Conservation (phyloP, 1,140 invertebrate genomes). For the Kradibia gibbosae region DNA sequence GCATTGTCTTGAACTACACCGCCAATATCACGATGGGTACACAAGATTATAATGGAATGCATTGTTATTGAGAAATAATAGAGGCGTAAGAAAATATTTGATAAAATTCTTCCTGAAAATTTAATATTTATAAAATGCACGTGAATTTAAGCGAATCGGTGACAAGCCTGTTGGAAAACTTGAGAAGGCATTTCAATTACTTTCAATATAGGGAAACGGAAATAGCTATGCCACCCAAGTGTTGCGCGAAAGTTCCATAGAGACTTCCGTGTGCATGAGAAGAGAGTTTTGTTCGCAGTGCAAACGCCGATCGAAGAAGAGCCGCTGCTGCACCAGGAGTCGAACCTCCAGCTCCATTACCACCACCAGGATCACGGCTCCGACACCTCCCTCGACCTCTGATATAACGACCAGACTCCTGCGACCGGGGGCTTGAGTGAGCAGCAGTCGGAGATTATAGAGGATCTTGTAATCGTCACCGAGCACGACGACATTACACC, state of each 20-base stretch:
- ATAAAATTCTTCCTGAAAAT: too few relatives aligned
- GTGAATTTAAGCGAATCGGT: not conserved
- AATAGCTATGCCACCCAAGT: slow-evolving; percentile 5
- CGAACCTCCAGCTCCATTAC: not conserved
- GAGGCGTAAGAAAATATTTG: not conserved
- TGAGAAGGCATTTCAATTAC: slow-evolving; percentile 23
- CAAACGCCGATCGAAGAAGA: slow-evolving; percentile 67
- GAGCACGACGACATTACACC: slow-evolving; percentile 9
- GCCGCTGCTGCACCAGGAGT: slow-evolving; percentile 63
- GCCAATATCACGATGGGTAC: not conserved
- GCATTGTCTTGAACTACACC: not conserved
- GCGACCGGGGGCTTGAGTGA: not conserved
- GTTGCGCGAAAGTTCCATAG: slow-evolving; percentile 31
- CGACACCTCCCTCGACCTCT: slow-evolving; percentile 66
- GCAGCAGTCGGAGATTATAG: not conserved
- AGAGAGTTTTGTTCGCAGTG: slow-evolving; percentile 70
- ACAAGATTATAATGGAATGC: not conserved
- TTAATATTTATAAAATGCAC: not conserved
- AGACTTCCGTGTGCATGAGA: slow-evolving; percentile 60
- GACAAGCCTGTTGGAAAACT: not conserved
- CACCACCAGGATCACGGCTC: slow-evolving; percentile 62
- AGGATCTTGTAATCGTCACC: slow-evolving; percentile 10
- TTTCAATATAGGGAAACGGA: slow-evolving; percentile 32
- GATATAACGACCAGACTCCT: slow-evolving; percentile 55
- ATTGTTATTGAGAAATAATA: not conserved